A percentile compares a stretch with the other conserved stretches of the same genome.
phyloP scores from a whole-genome alignment of 2,888 invertebrate genomes.

The Volucella bombylans region DNA sequence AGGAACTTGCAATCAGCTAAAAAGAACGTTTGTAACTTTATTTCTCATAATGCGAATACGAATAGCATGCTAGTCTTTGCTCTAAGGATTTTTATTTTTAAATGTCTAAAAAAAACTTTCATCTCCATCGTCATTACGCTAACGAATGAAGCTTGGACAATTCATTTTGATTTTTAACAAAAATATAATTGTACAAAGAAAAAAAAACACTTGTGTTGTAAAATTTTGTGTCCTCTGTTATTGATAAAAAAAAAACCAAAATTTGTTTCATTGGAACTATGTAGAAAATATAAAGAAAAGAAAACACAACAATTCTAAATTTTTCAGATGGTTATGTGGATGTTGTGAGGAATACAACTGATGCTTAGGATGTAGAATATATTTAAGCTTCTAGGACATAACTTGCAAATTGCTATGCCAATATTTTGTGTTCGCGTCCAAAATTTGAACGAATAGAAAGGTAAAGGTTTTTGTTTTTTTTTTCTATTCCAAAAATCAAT shows the following conservation, averaged over 20 bases:
- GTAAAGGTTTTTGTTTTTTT: constrained; percentile 21
- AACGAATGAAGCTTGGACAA: neutral
- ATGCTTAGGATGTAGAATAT: constrained; percentile 37
- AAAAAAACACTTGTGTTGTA: constrained; percentile 51
- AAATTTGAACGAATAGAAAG: constrained; percentile 34
- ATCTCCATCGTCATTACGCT: neutral
- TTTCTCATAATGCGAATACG: too few relatives aligned
- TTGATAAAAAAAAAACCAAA: constrained; percentile 2
- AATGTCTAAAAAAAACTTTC: too few relatives aligned
- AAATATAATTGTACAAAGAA: constrained; percentile 14
- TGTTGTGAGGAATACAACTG: constrained; percentile 67
- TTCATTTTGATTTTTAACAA: neutral
- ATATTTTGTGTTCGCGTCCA: constrained; percentile 55
- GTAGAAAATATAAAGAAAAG: constrained; percentile 16
- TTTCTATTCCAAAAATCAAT: neutral
- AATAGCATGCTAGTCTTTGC: too few relatives aligned
- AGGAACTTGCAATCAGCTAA: too few relatives aligned
- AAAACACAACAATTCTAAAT: constrained; percentile 51
- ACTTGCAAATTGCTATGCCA: constrained; percentile 46
- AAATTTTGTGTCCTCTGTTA: constrained; percentile 51
- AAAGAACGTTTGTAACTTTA: too few relatives aligned
- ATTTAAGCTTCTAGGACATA: constrained; percentile 49
- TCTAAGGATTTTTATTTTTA: too few relatives aligned
- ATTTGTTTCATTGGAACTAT: constrained; percentile 35
- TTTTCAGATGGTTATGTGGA: constrained; percentile 72